Conservation (phyloP, 53 echinoderm and acorn worm species). For the Echinarachnius parma region DNA sequence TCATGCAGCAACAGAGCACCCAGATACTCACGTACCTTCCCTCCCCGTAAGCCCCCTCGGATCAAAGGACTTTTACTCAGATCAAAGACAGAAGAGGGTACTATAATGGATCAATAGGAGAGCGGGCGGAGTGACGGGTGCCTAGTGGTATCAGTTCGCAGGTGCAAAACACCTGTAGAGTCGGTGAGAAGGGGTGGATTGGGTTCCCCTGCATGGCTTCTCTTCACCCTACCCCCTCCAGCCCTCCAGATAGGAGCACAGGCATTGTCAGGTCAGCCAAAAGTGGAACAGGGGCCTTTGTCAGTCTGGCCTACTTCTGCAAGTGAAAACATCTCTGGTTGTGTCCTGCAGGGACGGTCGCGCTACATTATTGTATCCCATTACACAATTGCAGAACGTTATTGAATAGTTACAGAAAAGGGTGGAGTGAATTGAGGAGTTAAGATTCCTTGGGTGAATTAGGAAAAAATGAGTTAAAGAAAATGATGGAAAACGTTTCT, state of each 20-base stretch:
- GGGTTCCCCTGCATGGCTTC: slow-evolving; percentile 15
- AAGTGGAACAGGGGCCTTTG: slow-evolving; percentile 37
- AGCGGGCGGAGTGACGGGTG: slow-evolving; percentile 12
- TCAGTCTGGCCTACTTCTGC: slow-evolving; percentile 42
- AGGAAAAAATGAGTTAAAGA: too few relatives aligned
- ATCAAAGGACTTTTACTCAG: too few relatives aligned
- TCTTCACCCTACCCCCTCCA: slow-evolving; percentile 33
- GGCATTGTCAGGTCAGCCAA: background rate
- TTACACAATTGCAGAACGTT: slow-evolving; percentile 32
- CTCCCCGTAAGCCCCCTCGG: slow-evolving; percentile 12
- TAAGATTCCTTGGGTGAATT: too few relatives aligned
- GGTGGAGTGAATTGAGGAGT: too few relatives aligned
- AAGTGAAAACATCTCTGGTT: slow-evolving; percentile 46
- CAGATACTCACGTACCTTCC: too few relatives aligned
- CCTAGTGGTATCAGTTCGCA: slow-evolving; percentile 36
- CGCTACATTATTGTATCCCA: slow-evolving; percentile 13
- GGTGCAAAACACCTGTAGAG: slow-evolving; percentile 49
- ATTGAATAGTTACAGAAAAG: too few relatives aligned
- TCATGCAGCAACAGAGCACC: slow-evolving; percentile 14
- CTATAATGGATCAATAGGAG: background rate
- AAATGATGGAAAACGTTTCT: too few relatives aligned
- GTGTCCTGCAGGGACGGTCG: slow-evolving; percentile 10
- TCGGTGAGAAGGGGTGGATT: slow-evolving; percentile 32
- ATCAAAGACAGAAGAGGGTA: too few relatives aligned
- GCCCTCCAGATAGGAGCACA: too few relatives aligned